Percentiles rank a stretch among this genome's conserved stretches.
Evolutionary conservation across 2,113 vertebrate species (phyloP).

Genomic region (Trogon surrucura): DNA sequence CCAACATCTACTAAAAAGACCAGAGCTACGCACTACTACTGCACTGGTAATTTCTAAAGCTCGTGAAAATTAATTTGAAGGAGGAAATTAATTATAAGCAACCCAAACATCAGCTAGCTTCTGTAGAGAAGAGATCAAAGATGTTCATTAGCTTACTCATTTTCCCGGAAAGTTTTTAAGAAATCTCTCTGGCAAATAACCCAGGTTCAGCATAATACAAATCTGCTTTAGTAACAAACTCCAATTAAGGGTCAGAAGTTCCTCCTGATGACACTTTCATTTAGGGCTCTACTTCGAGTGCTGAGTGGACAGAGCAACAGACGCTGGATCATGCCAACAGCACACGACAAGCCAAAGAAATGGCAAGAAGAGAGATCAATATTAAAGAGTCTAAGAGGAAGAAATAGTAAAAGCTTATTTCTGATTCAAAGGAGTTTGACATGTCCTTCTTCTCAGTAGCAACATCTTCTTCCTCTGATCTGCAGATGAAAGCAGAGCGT

Average conservation of each 20-base stretch:
- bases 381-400: neutral
- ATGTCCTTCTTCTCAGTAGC: neutral
- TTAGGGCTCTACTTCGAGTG: neutral
- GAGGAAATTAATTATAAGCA: constrained; percentile 53
- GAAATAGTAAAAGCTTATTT: neutral
- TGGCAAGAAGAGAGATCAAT: neutral
- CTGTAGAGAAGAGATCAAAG: constrained; percentile 42
- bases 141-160: constrained; percentile 3
- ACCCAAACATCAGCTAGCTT: constrained; percentile 52
- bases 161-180: neutral
- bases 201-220: neutral
- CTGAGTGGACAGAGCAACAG: neutral
- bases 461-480: constrained; percentile 8
- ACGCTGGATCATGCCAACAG: neutral
- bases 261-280: neutral
- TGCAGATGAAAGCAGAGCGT: neutral
- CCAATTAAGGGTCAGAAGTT: neutral
- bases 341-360: neutral
- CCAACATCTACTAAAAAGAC: neutral
- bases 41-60: neutral
- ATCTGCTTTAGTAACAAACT: neutral
- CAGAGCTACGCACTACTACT: neutral
- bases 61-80: constrained; percentile 11
- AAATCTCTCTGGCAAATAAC: constrained; percentile 7
- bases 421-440: neutral